These are phyloP conservation scores for Cyclophora punctaria DNA, from an alignment of 2,888 invertebrate species.

Conservation along the genomic window DNA sequence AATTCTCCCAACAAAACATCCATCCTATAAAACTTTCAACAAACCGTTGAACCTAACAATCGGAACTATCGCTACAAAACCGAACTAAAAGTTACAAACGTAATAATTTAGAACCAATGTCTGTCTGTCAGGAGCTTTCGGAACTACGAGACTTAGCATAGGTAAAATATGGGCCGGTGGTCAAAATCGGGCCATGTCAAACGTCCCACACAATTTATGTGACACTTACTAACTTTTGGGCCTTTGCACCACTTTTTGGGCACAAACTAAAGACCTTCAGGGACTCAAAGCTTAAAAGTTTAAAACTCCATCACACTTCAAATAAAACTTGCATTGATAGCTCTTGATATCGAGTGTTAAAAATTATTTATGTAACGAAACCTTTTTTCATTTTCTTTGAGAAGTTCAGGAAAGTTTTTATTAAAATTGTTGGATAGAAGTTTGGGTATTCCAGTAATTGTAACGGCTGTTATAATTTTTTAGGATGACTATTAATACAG, in stretches of 20 bases:
- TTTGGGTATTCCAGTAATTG: neutral
- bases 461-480: neutral
- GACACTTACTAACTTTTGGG: neutral
- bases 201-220: slow-evolving; percentile 22
- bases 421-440: neutral
- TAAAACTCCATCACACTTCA: slow-evolving; percentile 12
- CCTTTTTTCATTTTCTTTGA: too few species aligned
- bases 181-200: slow-evolving; percentile 19
- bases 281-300: slow-evolving; percentile 12
- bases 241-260: neutral
- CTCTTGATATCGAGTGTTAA: neutral
- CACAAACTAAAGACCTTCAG: slow-evolving; percentile 4
- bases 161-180: slow-evolving; percentile 18
- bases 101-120: slow-evolving; percentile 1
- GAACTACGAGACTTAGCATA: slow-evolving; percentile 15
- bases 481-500: neutral
- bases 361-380: neutral
- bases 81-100: neutral
- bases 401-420: neutral
- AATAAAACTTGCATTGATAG: slow-evolving; percentile 8
- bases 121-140: slow-evolving; percentile 8
- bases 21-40: neutral
- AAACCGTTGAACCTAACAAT: neutral
- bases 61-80: neutral
- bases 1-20: too few species aligned